phyloP scores from a whole-genome alignment of 2,888 invertebrate species.

The Allacma fusca region DNA sequence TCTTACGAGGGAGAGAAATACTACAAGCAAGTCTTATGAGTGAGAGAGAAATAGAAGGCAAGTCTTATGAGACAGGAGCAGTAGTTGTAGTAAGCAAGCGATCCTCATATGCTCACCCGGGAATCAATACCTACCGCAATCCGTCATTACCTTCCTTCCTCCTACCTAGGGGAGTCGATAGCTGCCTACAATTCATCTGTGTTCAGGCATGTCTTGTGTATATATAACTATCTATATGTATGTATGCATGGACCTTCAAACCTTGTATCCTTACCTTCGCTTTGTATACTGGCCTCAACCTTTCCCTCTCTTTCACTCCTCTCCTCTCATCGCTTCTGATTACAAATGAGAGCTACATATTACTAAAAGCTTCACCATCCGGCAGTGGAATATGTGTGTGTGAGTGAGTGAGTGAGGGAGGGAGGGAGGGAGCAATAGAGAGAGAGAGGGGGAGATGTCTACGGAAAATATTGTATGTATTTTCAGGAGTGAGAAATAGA shows the following conservation, averaged over 20 bases:
- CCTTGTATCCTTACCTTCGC: constrained; percentile 16
- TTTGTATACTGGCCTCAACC: neutral
- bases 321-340: too few species aligned
- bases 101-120: constrained; percentile 34
- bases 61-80: too few species aligned
- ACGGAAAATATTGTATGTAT: neutral
- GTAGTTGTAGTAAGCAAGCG: neutral
- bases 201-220: constrained; percentile 11
- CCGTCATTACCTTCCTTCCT: constrained; percentile 56
- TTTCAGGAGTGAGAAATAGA: constrained; percentile 17
- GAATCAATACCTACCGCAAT: constrained; percentile 59
- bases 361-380: neutral
- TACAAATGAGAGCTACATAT: neutral
- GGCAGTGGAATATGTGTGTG: too few species aligned
- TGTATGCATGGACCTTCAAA: constrained; percentile 19
- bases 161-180: constrained; percentile 17
- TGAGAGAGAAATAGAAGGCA: constrained; percentile 3
- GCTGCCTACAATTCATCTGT: constrained; percentile 28
- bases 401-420: constrained; percentile 23
- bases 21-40: neutral
- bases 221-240: neutral
- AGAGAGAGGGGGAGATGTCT: constrained; percentile 27
- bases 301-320: too few species aligned
- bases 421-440: constrained; percentile 31
- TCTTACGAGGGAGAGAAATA: neutral